A percentile compares a stretch with the other conserved stretches of the same genome.
phyloP scores from a whole-genome alignment of 2,888 invertebrate species.

The Protophormia terraenovae region DNA sequence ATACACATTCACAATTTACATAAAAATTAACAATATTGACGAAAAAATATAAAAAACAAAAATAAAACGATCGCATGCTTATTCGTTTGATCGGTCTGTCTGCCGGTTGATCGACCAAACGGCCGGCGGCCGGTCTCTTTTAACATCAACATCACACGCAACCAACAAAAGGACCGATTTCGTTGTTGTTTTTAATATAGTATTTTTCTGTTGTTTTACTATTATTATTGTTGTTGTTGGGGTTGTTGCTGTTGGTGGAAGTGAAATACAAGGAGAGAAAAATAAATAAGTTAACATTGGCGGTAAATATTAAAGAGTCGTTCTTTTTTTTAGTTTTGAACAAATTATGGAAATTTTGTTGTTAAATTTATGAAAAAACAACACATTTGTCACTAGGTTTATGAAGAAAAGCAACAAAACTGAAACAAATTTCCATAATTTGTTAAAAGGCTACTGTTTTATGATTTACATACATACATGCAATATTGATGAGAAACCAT shows the following conservation, averaged over 20 bases:
- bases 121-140: constrained; percentile 50
- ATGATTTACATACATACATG: neutral
- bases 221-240: constrained; percentile 6
- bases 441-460: constrained; percentile 49
- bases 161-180: constrained; percentile 63
- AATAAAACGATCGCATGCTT: constrained; percentile 22
- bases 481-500: neutral
- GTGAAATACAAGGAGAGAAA: constrained; percentile 57
- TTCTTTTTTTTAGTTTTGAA: constrained; percentile 1
- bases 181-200: too few species aligned
- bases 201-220: neutral
- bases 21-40: constrained; percentile 62
- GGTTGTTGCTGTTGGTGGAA: constrained; percentile 17
- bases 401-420: neutral
- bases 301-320: constrained; percentile 53
- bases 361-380: constrained; percentile 15
- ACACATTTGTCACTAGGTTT: constrained; percentile 1
- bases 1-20: constrained; percentile 48
- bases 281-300: constrained; percentile 45
- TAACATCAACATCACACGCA: constrained; percentile 57
- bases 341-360: constrained; percentile 55
- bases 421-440: constrained; percentile 23
- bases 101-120: constrained; percentile 1
- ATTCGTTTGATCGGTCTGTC: constrained; percentile 46
- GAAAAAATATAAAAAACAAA: constrained; percentile 26